Conservation (phyloP, 2,888 invertebrate genomes). For the Luperina testacea region DNA sequence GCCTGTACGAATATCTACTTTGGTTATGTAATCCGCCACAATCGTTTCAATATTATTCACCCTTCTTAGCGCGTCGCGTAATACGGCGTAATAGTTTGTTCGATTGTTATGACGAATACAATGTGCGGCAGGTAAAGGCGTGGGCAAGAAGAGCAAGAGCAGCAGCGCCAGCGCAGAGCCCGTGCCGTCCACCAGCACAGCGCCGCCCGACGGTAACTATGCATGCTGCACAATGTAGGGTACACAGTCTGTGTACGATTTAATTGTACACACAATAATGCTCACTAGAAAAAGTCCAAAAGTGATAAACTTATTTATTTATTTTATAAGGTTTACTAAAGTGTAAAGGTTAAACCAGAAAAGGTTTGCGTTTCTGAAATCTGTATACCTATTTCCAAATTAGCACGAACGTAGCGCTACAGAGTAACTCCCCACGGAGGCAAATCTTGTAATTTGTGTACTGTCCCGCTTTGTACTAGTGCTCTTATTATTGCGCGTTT, state of each 20-base stretch:
- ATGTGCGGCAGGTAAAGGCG: slow-evolving; percentile 80
- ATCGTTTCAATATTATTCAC: neutral
- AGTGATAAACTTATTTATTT: neutral
- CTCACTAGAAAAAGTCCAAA: neutral
- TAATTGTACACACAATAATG: neutral
- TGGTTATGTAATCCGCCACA: neutral
- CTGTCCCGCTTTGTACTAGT: too few relatives aligned
- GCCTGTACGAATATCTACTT: neutral
- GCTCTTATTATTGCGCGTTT: neutral
- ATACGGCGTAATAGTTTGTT: neutral
- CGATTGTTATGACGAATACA: neutral
- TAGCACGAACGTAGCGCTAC: too few relatives aligned
- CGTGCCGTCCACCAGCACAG: slow-evolving; percentile 65
- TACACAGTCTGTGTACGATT: too few relatives aligned
- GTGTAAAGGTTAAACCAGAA: too few relatives aligned
- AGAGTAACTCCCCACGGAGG: neutral
- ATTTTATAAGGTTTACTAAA: neutral
- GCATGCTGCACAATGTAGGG: too few relatives aligned
- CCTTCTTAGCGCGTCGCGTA: too few relatives aligned
- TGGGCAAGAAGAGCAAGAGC: slow-evolving; percentile 85
- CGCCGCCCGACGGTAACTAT: neutral
- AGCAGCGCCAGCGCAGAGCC: slow-evolving; percentile 74
- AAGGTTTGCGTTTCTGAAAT: too few relatives aligned
- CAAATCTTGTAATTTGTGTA: neutral
- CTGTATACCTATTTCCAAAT: too few relatives aligned